Conservation (phyloP, 2,797 vertebrate genomes). For the Varecia variegata region DNA sequence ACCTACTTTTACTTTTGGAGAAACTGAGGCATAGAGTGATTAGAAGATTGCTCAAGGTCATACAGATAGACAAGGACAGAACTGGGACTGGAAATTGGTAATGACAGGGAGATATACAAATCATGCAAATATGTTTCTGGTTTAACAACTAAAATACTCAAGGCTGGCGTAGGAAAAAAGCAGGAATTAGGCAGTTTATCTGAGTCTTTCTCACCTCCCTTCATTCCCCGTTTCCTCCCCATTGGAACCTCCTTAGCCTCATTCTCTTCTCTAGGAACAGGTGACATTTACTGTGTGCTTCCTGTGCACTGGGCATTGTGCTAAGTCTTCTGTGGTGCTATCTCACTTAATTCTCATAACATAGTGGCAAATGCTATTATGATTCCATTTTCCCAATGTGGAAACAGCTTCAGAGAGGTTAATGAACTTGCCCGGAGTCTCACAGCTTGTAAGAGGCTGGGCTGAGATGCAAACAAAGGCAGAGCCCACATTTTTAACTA, state of each 20-base stretch:
- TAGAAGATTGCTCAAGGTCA: not conserved
- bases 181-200: not conserved
- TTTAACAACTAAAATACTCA: not conserved
- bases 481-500: not conserved
- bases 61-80: not conserved
- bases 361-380: not conserved
- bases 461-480: not conserved
- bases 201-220: not conserved
- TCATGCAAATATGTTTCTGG: not conserved
- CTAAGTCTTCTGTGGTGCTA: not conserved
- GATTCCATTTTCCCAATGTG: slow-evolving; percentile 1
- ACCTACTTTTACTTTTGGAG: slow-evolving; percentile 10
- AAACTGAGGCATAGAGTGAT: not conserved
- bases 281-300: not conserved
- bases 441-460: not conserved
- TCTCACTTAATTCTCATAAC: not conserved
- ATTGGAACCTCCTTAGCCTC: not conserved
- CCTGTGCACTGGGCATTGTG: not conserved
- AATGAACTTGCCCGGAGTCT: not conserved
- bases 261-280: not conserved
- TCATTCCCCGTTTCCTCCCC: not conserved
- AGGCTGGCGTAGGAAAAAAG: not conserved
- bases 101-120: slow-evolving; percentile 14
- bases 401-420: not conserved
- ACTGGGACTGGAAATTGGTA: not conserved